Percentiles rank a stretch among this genome's conserved stretches.
Evolutionary conservation across 2,797 vertebrate species (phyloP).

Genomic region (Microctenopoma steveboyesi): DNA sequence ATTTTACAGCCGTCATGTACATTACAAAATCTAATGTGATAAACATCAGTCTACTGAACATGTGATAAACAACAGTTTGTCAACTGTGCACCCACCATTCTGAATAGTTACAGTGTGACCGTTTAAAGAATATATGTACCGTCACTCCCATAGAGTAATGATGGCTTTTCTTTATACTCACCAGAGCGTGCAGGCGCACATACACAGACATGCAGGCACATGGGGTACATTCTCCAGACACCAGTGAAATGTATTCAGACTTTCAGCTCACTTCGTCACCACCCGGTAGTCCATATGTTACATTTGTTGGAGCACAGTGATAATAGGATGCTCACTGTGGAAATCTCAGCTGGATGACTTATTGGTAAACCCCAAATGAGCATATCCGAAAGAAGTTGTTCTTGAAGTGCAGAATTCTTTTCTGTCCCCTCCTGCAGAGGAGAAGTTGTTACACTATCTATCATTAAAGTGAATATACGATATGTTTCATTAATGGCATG

Average conservation of each 20-base stretch:
- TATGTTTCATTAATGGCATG: conserved; percentile 31
- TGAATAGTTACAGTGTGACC: conserved; percentile 39
- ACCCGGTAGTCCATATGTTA: conserved; percentile 63
- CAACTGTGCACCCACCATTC: conserved; percentile 45
- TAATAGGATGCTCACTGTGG: conserved; percentile 54
- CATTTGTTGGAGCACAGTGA: conserved; percentile 55
- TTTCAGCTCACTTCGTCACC: conserved; percentile 46
- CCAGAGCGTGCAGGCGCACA: not conserved
- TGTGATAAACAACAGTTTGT: conserved; percentile 51
- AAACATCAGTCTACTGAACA: conserved; percentile 59
- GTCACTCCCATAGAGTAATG: conserved; percentile 10
- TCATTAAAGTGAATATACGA: conserved; percentile 26
- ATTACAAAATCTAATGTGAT: conserved; percentile 53
- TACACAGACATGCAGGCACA: conserved; percentile 1
- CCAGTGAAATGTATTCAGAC: conserved; percentile 52
- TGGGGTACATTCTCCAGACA: conserved; percentile 36
- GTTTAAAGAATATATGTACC: conserved; percentile 46
- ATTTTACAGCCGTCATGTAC: conserved; percentile 47
- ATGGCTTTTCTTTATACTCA: conserved; percentile 20
- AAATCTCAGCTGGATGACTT: conserved; percentile 61
- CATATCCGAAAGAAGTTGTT: conserved; percentile 33
- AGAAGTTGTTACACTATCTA: conserved; percentile 37
- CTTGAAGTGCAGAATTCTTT: conserved; percentile 39
- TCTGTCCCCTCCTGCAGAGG: conserved; percentile 24
- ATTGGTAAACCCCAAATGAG: conserved; percentile 57